Percentiles rank a stretch among this genome's conserved stretches.
phyloP scores from a whole-genome alignment of 2,797 vertebrate genomes.

The Cryptoprocta ferox region DNA sequence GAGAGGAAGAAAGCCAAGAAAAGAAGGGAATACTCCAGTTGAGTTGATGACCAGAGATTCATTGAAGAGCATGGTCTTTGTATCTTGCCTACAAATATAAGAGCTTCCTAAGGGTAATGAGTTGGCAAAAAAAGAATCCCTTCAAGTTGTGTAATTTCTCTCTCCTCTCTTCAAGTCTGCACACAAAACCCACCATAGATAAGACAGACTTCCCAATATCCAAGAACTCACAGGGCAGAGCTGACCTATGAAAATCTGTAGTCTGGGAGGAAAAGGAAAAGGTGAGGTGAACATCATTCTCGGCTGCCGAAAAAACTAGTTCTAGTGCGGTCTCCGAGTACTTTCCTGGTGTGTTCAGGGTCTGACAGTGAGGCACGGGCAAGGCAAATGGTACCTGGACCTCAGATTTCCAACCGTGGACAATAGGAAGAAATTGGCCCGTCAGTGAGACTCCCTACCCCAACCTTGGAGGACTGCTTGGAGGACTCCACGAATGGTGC shows the following conservation, averaged over 20 bases:
- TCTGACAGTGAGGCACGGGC: neutral
- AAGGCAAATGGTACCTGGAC: neutral
- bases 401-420: neutral
- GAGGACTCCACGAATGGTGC: neutral
- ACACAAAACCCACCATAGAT: neutral
- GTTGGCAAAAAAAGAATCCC: neutral
- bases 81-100: neutral
- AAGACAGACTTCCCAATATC: neutral
- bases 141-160: neutral
- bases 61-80: neutral
- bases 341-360: neutral
- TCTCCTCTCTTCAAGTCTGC: neutral
- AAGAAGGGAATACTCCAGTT: neutral
- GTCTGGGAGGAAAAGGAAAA: neutral
- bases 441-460: rapidly evolving
- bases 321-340: too few species aligned
- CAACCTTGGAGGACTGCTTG: neutral
- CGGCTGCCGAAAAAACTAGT: neutral
- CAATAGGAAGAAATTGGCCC: neutral
- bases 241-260: neutral
- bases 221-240: neutral
- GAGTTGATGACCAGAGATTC: neutral
- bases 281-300: rapidly evolving
- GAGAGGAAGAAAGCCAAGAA: neutral
- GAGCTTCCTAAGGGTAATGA: neutral